Evolutionary conservation across 2,888 invertebrate genomes (phyloP), one percentile per base, ranked within the genome.

Genomic region (Drosophila nr. perissopoda): DNA sequence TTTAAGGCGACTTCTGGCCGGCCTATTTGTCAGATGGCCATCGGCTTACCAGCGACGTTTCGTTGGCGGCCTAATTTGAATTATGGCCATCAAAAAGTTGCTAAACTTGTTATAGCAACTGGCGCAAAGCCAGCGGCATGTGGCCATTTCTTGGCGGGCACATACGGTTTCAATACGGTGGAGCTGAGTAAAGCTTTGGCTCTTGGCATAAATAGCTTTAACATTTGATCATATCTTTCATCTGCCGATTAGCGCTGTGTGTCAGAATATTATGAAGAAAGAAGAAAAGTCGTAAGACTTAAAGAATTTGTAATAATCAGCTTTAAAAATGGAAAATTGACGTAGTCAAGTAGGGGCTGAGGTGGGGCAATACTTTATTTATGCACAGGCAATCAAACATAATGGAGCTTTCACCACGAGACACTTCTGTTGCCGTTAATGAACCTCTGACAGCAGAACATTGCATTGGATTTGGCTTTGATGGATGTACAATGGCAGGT

Each of bases 71-170:
- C 89, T 89, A 89, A 89, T 86, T 86, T 86, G 89, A 86, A 84
- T 89, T 86, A 86, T 85, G 78, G 78, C 72, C 77, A 82, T 89
- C 88, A 86, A 86, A 85, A 80, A 84, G 87, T 86, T 73, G 75
- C 76, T 78, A 82, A 89, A 85, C 87, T 84, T 84, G 82, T 78
- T 87, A 78, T 63, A 70, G 70, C 61, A 53, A 62, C 70, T 89
- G 89, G 87, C 87, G 31, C 40, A 38, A n/a, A 57, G 83, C 84
- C 83, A 81, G 62, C 66, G 62, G 45, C 54, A 52, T 69, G 54
- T 72, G 83, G 53, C 63, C 48, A 40, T 21, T 73, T 74, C 78
- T 81, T 82, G 87, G 82, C 87, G 75, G 51, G n/a, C 62, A 56
- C 69, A 73, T 68, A 73, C 65, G 73, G 33, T 51, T 53, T 48